Evolutionary conservation across 2,888 invertebrate species (phyloP), one percentile per base, ranked within the genome.

Genomic region (Cantharis flavilabris): DNA sequence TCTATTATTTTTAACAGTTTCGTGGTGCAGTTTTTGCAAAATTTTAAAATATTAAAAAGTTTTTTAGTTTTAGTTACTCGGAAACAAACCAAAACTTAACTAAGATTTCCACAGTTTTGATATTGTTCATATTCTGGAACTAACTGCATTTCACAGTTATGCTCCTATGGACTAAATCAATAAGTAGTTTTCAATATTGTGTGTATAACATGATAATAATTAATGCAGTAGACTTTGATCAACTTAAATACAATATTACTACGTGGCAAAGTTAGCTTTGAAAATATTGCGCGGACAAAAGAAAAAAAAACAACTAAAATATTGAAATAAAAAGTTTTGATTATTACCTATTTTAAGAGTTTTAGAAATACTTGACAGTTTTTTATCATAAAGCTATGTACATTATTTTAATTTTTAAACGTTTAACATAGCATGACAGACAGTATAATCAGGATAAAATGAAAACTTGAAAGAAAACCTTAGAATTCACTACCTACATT

Each of bases 131-230:
- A 76, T 77, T 79, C 82, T 81, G 81, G 81, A 82, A 81, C 82
- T 83, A 82, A 83, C 81, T 65, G 79, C 63, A 80, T 83, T 82
- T 81, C 81, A 82, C 78, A 74, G 81, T 76, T 80, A 84, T 80
- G 85, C 83, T 84, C 80, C 79, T 80, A 75, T 84, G 83, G 80
- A 81, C 84, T 85, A 85, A 85, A 85, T 84, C 84, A 84, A 85
- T 85, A 83, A 85, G 83, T 83, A 84, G 82, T 85, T 83, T 84
- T 83, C 83, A 83, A 84, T 84, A 84, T 81, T 80, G 80, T 77
- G 81, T 81, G 79, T 80, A 76, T 77, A 81, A 76, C 76, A 73
- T 69, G 80, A 80, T 82, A 80, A 80, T 82, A 81, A 83, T 82
- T 82, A 82, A 79, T 81, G 80, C 81, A 76, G 72, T 72, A 80